Conservation (phyloP, 1,140 invertebrate species). For the Yoshiicerus persimilis region DNA sequence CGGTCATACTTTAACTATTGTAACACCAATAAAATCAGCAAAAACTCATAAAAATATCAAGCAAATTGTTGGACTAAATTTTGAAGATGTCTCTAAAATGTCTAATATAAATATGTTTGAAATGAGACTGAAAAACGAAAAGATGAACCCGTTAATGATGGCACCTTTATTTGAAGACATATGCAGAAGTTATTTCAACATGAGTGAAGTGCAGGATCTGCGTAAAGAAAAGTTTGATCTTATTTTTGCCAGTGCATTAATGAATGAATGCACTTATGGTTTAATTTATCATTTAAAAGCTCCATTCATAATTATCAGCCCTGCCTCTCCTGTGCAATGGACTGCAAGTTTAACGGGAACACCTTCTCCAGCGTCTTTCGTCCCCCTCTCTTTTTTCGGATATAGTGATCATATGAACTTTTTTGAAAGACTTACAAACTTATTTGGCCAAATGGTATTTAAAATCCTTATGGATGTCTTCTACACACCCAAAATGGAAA, state of each 20-base stretch:
- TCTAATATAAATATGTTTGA: not conserved
- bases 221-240: constrained; percentile 25
- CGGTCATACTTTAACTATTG: constrained; percentile 56
- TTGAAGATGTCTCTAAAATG: not conserved
- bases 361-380: not conserved
- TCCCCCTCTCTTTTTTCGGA: not conserved
- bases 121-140: not conserved
- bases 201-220: not conserved
- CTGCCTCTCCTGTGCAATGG: not conserved
- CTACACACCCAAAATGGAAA: not conserved
- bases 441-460: not conserved
- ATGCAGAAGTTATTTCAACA: not conserved
- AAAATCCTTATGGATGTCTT: not conserved
- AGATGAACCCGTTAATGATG: not conserved
- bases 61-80: not conserved
- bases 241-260: not conserved
- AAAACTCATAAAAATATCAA: constrained; percentile 7
- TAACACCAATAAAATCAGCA: constrained; percentile 48
- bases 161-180: not conserved
- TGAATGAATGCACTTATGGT: constrained; percentile 28
- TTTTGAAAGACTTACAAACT: constrained; percentile 11
- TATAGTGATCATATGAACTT: constrained; percentile 29
- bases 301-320: not conserved
- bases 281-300: not conserved
- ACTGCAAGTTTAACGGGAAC: not conserved